Percentiles rank a stretch among this genome's conserved stretches.
phyloP scores from a whole-genome alignment of 1,140 invertebrate species.

The Lamellibrachia luymesi region DNA sequence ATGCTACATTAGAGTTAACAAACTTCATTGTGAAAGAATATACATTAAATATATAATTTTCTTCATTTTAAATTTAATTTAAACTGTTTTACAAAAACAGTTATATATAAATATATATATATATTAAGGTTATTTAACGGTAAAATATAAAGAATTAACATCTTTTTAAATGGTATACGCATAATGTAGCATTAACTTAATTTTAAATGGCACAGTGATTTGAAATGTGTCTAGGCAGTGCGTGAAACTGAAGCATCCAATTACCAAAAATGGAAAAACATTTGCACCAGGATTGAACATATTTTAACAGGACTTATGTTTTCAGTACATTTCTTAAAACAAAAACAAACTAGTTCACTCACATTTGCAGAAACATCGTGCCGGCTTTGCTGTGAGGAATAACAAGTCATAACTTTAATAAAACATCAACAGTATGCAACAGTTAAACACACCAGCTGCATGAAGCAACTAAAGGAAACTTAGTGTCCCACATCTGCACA shows the following conservation, averaged over 20 bases:
- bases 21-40: background rate
- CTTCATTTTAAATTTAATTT: background rate
- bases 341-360: slow-evolving; percentile 5
- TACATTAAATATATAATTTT: background rate
- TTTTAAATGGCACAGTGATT: too few relatives aligned
- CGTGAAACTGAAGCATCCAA: background rate
- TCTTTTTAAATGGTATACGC: too few relatives aligned
- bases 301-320: background rate
- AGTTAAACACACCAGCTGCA: background rate
- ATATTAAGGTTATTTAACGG: too few relatives aligned
- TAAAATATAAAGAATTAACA: too few relatives aligned
- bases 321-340: background rate
- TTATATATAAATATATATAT: too few relatives aligned
- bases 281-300: background rate
- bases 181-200: background rate
- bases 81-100: too few relatives aligned
- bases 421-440: background rate
- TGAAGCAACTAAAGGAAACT: background rate
- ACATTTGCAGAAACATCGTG: slow-evolving; percentile 24
- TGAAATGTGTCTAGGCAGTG: background rate
- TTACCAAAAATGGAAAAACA: background rate
- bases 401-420: background rate
- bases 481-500: too few relatives aligned
- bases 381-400: slow-evolving; percentile 1
- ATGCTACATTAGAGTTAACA: background rate